phyloP scores from a whole-genome alignment of 2,113 vertebrate species.

The Psilopogon haemacephalus region DNA sequence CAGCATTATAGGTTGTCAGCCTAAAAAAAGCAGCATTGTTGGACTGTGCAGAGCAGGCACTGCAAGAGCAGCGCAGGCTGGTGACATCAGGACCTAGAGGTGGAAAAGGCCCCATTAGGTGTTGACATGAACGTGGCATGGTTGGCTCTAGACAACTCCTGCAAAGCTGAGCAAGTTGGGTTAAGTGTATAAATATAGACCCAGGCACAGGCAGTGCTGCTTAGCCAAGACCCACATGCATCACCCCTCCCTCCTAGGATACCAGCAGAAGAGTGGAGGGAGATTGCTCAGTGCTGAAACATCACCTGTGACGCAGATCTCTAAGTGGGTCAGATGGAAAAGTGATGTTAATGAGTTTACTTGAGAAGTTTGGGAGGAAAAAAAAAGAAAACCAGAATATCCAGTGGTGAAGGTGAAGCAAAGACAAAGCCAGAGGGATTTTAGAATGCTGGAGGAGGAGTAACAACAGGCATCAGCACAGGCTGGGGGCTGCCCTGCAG shows the following conservation, averaged over 20 bases:
- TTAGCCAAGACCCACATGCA: not conserved
- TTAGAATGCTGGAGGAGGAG: not conserved
- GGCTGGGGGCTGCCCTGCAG: too few species aligned
- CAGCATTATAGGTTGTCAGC: slow-evolving; percentile 25
- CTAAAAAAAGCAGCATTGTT: slow-evolving; percentile 66
- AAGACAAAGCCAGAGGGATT: not conserved
- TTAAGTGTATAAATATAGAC: slow-evolving; percentile 23
- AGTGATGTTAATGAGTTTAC: slow-evolving; percentile 56
- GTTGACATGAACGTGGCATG: not conserved
- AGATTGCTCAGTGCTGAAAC: slow-evolving; percentile 58
- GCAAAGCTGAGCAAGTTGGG: not conserved
- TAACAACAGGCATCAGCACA: too few species aligned
- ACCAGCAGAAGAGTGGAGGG: not conserved
- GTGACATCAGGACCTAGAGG: slow-evolving; percentile 5
- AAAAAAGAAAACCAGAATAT: not conserved
- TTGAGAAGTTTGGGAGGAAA: not conserved
- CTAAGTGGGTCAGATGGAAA: slow-evolving; percentile 64
- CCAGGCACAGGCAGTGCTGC: not conserved
- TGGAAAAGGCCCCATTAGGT: slow-evolving; percentile 12
- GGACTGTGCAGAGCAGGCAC: not conserved
- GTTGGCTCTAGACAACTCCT: not conserved
- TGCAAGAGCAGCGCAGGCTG: not conserved
- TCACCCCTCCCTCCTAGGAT: not conserved
- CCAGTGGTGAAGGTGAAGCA: slow-evolving; percentile 7
- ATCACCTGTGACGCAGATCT: slow-evolving; percentile 33